phyloP scores from a whole-genome alignment of 1,140 invertebrate species.

The Neodiprion pinetum region DNA sequence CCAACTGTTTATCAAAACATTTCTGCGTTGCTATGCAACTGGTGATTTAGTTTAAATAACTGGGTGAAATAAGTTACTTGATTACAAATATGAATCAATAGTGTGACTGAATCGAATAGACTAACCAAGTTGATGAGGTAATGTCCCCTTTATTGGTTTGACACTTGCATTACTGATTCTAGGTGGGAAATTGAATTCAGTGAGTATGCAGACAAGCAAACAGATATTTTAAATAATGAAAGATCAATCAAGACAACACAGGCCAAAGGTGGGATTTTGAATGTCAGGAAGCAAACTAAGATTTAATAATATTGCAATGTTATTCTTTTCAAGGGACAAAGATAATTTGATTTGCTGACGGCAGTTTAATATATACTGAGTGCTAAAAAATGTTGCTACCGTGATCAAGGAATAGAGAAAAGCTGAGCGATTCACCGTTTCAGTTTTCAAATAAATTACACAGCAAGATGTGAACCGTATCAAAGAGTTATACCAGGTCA shows the following conservation, averaged over 20 bases:
- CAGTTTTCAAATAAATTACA: not conserved
- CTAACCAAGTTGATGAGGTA: not conserved
- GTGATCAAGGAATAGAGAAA: not conserved
- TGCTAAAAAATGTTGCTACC: not conserved
- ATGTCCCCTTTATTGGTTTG: constrained; percentile 1
- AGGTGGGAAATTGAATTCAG: not conserved
- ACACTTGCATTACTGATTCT: not conserved
- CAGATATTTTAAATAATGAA: not conserved
- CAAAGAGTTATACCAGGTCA: not conserved
- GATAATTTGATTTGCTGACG: not conserved
- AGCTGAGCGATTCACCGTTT: no score
- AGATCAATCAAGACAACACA: not conserved
- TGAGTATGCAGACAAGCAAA: not conserved
- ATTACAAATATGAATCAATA: no score
- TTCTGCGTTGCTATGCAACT: no score
- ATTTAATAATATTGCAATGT: not conserved
- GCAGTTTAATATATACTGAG: not conserved
- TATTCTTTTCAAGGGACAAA: not conserved
- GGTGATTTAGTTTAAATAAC: no score
- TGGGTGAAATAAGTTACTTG: no score
- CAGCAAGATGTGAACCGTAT: not conserved
- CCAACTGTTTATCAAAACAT: no score
- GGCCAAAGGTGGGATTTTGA: not conserved
- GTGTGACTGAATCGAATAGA: no score
- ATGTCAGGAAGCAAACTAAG: not conserved